A percentile compares a stretch with the other conserved stretches of the same genome.
phyloP scores from a whole-genome alignment of 2,113 vertebrate genomes.

The Camelus dromedarius region DNA sequence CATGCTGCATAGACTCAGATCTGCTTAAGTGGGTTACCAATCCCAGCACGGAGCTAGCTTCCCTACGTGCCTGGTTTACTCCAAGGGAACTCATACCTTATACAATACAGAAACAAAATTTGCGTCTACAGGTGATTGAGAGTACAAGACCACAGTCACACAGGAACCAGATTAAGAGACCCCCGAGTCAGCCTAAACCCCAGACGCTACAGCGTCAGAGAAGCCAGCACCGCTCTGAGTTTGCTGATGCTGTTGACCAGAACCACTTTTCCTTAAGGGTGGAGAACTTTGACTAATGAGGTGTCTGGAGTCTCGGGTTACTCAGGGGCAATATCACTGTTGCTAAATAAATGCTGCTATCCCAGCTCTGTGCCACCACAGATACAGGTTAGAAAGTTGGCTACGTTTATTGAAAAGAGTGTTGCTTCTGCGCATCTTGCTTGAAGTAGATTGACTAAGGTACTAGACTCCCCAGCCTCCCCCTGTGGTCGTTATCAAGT shows the following conservation, averaged over 20 bases:
- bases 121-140: conserved; percentile 36
- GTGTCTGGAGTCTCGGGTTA: conserved; percentile 77
- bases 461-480: conserved; percentile 61
- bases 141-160: conserved; percentile 34
- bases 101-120: not conserved
- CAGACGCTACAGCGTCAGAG: not conserved
- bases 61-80: not conserved
- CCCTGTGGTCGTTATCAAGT: conserved; percentile 65
- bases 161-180: conserved; percentile 56
- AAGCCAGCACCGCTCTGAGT: conserved; percentile 45
- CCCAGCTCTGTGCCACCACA: conserved; percentile 84
- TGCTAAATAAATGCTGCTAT: conserved; percentile 83
- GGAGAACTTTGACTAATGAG: conserved; percentile 75
- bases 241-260: conserved; percentile 60
- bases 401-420: conserved; percentile 70
- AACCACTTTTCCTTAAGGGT: conserved; percentile 68
- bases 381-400: conserved; percentile 82
- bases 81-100: not conserved
- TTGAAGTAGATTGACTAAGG: conserved; percentile 72
- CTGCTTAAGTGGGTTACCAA: not conserved
- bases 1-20: not conserved
- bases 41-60: not conserved
- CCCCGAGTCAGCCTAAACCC: conserved; percentile 27
- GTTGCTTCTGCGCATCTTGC: conserved; percentile 72
- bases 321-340: conserved; percentile 79